phyloP scores from a whole-genome alignment of 2,113 vertebrate species.

The Castor canadensis region DNA sequence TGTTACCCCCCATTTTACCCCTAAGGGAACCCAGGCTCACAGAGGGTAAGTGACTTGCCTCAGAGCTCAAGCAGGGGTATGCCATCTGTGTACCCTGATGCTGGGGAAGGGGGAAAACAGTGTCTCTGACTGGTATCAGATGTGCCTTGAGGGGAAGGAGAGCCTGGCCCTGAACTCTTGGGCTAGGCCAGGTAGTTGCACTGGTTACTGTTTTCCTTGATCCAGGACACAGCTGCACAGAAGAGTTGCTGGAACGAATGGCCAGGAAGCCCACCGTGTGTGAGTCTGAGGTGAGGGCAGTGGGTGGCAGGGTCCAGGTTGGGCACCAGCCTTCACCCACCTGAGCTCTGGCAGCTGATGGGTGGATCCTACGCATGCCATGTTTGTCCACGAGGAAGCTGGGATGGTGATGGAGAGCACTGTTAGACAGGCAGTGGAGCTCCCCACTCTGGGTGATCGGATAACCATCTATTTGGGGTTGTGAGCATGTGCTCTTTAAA shows the following conservation, averaged over 20 bases:
- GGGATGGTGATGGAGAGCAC: rapidly evolving
- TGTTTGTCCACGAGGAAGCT: background rate
- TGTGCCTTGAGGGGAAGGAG: background rate
- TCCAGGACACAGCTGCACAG: slow-evolving; percentile 87
- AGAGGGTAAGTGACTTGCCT: background rate
- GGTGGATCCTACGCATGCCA: background rate
- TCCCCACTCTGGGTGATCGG: background rate
- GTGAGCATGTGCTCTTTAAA: background rate
- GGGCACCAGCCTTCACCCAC: background rate
- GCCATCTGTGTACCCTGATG: background rate
- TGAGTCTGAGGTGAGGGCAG: slow-evolving; percentile 93
- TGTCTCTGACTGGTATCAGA: background rate
- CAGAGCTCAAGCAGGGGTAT: background rate
- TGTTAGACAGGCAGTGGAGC: background rate
- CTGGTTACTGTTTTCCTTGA: slow-evolving; percentile 81
- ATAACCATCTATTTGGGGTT: background rate
- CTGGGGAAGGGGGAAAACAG: background rate
- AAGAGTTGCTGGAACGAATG: slow-evolving; percentile 94
- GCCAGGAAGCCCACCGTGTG: slow-evolving; percentile 90
- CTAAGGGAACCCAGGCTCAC: background rate
- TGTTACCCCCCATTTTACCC: background rate
- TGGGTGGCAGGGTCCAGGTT: slow-evolving; percentile 42
- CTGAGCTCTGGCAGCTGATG: background rate
- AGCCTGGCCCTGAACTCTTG: background rate
- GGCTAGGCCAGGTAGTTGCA: background rate